Percentiles rank a stretch among this genome's conserved stretches.
phyloP scores from a whole-genome alignment of 2,888 invertebrate genomes.

The Dendrolimus houi region DNA sequence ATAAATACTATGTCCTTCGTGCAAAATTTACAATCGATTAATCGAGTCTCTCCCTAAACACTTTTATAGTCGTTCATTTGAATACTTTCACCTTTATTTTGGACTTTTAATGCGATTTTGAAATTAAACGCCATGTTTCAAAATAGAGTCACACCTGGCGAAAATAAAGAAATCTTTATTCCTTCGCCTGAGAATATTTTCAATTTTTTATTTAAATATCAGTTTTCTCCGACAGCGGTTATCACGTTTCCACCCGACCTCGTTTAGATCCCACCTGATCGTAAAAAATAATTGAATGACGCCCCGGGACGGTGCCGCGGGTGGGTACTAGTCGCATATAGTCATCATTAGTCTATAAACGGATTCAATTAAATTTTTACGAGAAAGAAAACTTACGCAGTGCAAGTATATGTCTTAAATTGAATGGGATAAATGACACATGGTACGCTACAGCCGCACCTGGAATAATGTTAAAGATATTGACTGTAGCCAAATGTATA shows the following conservation, averaged over 20 bases:
- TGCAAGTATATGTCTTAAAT: no score
- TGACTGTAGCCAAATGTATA: no score
- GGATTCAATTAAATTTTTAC: neutral
- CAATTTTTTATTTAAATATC: conserved; percentile 2
- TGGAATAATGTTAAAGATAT: no score
- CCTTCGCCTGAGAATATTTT: neutral
- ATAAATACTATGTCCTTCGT: neutral
- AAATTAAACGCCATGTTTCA: no score
- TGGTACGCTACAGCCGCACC: no score
- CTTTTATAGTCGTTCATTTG: neutral
- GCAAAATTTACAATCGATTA: neutral
- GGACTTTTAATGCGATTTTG: no score
- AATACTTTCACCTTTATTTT: neutral
- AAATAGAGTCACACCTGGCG: no score
- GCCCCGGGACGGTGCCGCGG: conserved; percentile 28
- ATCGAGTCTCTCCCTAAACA: neutral
- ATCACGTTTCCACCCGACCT: conserved; percentile 41
- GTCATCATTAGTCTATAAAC: neutral
- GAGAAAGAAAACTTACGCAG: neutral
- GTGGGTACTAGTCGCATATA: neutral
- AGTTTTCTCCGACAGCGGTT: conserved; percentile 13
- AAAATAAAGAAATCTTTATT: no score
- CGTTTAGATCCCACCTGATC: conserved; percentile 60
- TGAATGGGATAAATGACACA: no score
- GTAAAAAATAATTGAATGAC: conserved; percentile 72